A percentile compares a stretch with the other conserved stretches of the same genome.
Evolutionary conservation across 1,140 invertebrate genomes (phyloP).

Genomic region (Tetragonula clypearis): DNA sequence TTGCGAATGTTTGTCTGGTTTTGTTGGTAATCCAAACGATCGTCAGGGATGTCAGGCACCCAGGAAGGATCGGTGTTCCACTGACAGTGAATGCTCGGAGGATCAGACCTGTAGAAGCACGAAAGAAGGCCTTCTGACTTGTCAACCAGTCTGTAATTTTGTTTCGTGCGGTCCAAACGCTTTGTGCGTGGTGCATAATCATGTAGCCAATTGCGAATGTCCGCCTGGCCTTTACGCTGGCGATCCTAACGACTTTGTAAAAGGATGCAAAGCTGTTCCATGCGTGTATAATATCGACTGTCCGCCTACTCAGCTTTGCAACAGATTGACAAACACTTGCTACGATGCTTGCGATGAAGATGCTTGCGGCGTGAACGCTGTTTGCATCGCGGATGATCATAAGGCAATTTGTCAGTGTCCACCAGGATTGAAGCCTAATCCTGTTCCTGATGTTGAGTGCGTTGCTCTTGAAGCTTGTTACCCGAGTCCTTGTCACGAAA

Average conservation of each 20-base stretch:
- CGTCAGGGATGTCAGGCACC: slow-evolving; percentile 90
- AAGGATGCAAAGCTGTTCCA: slow-evolving; percentile 90
- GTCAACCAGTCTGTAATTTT: slow-evolving; percentile 88
- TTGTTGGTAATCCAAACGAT: slow-evolving; percentile 93
- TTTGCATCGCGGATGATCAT: slow-evolving; percentile 93
- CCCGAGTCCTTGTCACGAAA: slow-evolving; percentile 90
- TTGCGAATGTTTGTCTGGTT: slow-evolving; percentile 91
- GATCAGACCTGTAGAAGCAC: slow-evolving; percentile 87
- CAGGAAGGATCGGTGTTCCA: slow-evolving; percentile 88
- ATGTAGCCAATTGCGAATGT: slow-evolving; percentile 93
- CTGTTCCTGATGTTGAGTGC: slow-evolving; percentile 91
- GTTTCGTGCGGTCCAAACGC: slow-evolving; percentile 92
- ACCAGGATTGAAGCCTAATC: slow-evolving; percentile 90
- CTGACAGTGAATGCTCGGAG: slow-evolving; percentile 91
- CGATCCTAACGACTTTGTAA: slow-evolving; percentile 88
- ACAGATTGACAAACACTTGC: slow-evolving; percentile 91
- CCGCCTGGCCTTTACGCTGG: slow-evolving; percentile 92
- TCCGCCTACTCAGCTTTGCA: slow-evolving; percentile 89
- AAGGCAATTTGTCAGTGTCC: slow-evolving; percentile 92
- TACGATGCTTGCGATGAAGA: slow-evolving; percentile 90
- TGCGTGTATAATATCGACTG: slow-evolving; percentile 94
- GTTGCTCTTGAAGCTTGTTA: slow-evolving; percentile 86
- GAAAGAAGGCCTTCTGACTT: slow-evolving; percentile 78
- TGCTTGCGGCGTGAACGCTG: slow-evolving; percentile 92
- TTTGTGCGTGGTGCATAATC: slow-evolving; percentile 93